These are phyloP conservation scores for Perognathus longimembris DNA, from an alignment of 2,113 vertebrate genomes.

Conservation along the genomic window DNA sequence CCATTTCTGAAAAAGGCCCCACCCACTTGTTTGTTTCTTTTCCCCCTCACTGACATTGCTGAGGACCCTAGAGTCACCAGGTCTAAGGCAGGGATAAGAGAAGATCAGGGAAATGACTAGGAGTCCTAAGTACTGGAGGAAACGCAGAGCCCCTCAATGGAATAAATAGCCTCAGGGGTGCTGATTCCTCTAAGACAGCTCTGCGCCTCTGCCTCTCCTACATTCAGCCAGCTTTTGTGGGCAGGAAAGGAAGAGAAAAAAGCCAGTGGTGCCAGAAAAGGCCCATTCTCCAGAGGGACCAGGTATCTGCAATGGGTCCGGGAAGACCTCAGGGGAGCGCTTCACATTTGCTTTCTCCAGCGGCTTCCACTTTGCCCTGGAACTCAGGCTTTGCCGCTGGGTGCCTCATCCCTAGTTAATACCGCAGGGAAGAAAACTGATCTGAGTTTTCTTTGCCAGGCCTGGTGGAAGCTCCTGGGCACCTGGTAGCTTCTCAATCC, in stretches of 20 bases:
- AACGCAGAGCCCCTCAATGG: background rate
- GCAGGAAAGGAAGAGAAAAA: background rate
- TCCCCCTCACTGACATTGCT: background rate
- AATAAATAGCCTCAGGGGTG: background rate
- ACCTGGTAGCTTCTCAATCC: background rate
- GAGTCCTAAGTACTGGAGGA: background rate
- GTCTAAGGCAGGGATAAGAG: background rate
- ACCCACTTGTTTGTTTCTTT: background rate
- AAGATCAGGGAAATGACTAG: background rate
- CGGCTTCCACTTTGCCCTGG: background rate
- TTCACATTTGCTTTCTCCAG: background rate
- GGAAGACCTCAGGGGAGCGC: background rate
- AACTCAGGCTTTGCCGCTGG: background rate
- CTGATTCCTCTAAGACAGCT: background rate
- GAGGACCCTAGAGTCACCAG: background rate
- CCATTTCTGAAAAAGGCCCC: background rate
- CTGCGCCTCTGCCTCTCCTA: background rate
- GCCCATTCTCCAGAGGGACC: background rate
- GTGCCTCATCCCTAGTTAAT: background rate
- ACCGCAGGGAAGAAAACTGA: background rate
- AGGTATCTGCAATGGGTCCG: background rate
- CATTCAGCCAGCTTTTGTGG: background rate
- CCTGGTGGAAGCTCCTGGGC: slow-evolving; percentile 22
- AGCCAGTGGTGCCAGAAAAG: background rate
- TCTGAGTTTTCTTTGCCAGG: background rate